Evolutionary conservation across 2,888 invertebrate genomes (phyloP).

Genomic region (Polia nebulosa): DNA sequence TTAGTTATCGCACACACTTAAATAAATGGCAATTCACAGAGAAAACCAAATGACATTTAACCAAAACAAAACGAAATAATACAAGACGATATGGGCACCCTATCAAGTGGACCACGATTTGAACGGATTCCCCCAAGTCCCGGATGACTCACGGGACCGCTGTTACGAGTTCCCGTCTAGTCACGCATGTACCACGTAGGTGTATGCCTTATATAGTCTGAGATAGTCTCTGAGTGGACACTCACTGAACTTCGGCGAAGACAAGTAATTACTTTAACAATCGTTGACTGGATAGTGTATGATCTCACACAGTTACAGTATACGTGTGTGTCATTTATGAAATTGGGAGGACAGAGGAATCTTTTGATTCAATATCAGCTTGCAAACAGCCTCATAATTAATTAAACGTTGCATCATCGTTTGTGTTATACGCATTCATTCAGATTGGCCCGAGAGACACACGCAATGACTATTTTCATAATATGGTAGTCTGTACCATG

Average conservation of each 20-base stretch:
- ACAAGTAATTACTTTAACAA: background rate
- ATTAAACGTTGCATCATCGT: conserved; percentile 9
- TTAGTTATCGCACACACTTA: background rate
- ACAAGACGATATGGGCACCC: conserved; percentile 7
- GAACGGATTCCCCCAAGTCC: conserved; percentile 3
- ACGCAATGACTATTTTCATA: background rate
- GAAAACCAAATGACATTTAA: no score
- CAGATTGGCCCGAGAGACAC: background rate
- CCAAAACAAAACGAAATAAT: background rate
- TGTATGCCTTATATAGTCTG: background rate
- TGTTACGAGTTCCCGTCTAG: background rate
- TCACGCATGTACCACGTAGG: background rate
- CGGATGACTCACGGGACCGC: conserved; percentile 17
- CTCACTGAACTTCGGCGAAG: conserved; percentile 31
- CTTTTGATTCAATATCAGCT: background rate
- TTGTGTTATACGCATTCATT: background rate
- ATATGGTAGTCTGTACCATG: no score
- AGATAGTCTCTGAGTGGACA: conserved; percentile 7
- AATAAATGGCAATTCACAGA: background rate
- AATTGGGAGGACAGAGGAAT: background rate
- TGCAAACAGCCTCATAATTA: background rate
- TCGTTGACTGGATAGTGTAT: background rate
- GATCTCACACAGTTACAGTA: conserved; percentile 12
- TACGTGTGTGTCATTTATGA: conserved; percentile 20
- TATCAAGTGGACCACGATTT: background rate